These are phyloP conservation scores for Amblyjoppa fuscipennis DNA, from an alignment of 2,888 invertebrate genomes.

Conservation along the genomic window DNA sequence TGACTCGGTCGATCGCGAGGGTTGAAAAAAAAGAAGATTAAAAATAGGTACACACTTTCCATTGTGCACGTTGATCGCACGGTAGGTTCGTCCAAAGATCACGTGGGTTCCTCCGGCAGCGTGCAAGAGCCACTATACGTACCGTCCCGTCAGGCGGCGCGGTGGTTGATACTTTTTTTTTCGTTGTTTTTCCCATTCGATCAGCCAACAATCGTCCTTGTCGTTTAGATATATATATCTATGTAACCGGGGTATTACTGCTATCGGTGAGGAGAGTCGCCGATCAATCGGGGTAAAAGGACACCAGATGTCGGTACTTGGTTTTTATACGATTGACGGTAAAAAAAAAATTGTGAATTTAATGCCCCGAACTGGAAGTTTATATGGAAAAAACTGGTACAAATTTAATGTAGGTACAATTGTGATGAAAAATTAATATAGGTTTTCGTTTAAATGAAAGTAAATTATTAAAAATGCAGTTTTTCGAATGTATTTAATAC, in stretches of 20 bases:
- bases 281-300: background rate
- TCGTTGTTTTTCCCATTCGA: slow-evolving; percentile 32
- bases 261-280: slow-evolving; percentile 53
- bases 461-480: too few relatives aligned
- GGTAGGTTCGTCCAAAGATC: slow-evolving; percentile 26
- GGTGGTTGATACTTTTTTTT: slow-evolving; percentile 41
- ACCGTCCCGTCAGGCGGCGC: slow-evolving; percentile 55
- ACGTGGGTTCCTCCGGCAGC: slow-evolving; percentile 51
- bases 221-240: slow-evolving; percentile 39
- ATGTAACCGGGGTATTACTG: slow-evolving; percentile 33
- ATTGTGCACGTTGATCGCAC: background rate
- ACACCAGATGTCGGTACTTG: too few relatives aligned
- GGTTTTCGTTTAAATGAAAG: too few relatives aligned
- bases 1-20: background rate
- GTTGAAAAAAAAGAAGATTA: background rate
- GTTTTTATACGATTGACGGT: too few relatives aligned
- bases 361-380: too few relatives aligned
- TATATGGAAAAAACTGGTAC: too few relatives aligned
- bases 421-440: too few relatives aligned
- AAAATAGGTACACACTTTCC: background rate
- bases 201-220: slow-evolving; percentile 53
- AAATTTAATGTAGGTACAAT: too few relatives aligned
- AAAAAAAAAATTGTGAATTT: too few relatives aligned
- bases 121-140: slow-evolving; percentile 38
- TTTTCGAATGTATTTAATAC: too few relatives aligned